These are phyloP conservation scores for Ictalurus punctatus DNA, from an alignment of 2,113 vertebrate genomes.

Conservation along the genomic window DNA sequence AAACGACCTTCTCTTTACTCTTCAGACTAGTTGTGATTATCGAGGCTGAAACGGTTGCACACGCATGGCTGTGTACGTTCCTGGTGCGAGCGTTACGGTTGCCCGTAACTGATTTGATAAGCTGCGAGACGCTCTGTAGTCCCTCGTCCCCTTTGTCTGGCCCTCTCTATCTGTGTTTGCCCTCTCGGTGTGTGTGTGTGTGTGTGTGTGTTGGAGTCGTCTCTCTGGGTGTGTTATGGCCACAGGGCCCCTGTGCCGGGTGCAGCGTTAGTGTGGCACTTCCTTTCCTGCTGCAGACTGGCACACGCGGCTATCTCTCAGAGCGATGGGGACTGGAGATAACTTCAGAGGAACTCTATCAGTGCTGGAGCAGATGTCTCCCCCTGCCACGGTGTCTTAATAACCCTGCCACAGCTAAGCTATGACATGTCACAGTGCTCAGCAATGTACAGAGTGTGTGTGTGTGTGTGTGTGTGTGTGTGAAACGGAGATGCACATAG, in stretches of 20 bases:
- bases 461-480: background rate
- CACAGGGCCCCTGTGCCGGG: constrained; percentile 73
- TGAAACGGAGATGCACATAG: background rate
- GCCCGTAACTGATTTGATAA: constrained; percentile 8
- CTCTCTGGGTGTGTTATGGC: constrained; percentile 65
- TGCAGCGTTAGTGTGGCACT: constrained; percentile 76
- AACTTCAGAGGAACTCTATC: constrained; percentile 79
- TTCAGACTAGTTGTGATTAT: background rate
- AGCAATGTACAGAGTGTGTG: background rate
- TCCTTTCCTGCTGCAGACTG: constrained; percentile 64
- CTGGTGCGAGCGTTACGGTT: background rate
- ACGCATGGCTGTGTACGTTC: background rate
- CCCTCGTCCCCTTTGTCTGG: background rate
- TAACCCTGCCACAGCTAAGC: constrained; percentile 74
- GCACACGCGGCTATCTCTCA: constrained; percentile 11
- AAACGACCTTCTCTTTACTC: background rate
- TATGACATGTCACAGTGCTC: constrained; percentile 57
- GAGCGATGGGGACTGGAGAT: constrained; percentile 76
- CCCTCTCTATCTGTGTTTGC: constrained; percentile 7
- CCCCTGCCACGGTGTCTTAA: constrained; percentile 72
- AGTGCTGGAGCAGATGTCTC: constrained; percentile 83
- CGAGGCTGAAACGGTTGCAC: background rate
- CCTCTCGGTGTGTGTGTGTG: background rate
- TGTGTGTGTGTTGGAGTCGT: constrained; percentile 44
- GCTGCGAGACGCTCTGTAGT: background rate